A percentile compares a stretch with the other conserved stretches of the same genome.
Conservation (phyloP, 2,888 invertebrate genomes). For the Serripes groenlandicus region DNA sequence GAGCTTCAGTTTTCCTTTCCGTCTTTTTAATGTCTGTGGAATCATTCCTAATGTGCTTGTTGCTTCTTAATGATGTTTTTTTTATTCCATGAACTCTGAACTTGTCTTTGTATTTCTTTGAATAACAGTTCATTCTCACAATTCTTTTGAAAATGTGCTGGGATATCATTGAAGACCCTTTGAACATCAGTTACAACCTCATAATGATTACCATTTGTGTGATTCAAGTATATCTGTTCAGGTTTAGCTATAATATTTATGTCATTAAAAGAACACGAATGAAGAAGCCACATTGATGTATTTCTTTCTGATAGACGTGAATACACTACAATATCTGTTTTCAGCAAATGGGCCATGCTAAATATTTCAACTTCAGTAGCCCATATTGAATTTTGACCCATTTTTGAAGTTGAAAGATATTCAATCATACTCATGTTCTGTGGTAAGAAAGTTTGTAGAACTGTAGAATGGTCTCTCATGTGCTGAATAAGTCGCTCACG, state of each 20-base stretch:
- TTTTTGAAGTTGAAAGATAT: slow-evolving; percentile 8
- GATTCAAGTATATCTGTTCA: slow-evolving; percentile 19
- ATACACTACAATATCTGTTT: slow-evolving; percentile 23
- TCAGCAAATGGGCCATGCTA: slow-evolving; percentile 14
- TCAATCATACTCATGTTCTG: not conserved
- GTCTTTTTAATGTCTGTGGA: no score
- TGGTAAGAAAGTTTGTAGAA: not conserved
- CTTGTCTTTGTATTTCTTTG: not conserved
- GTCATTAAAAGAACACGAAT: not conserved
- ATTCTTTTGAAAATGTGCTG: no score
- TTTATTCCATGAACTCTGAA: no score
- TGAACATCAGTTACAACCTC: slow-evolving; percentile 38
- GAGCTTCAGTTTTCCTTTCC: no score
- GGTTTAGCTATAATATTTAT: not conserved
- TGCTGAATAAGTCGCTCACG: slow-evolving; percentile 3
- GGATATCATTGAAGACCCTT: not conserved
- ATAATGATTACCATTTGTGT: slow-evolving; percentile 26
- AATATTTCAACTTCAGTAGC: slow-evolving; percentile 36
- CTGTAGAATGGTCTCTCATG: not conserved
- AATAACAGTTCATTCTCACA: not conserved
- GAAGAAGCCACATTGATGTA: not conserved
- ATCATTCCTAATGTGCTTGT: no score
- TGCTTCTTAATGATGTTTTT: no score
- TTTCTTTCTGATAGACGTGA: not conserved
- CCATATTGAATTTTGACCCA: slow-evolving; percentile 2